These are phyloP conservation scores for Cherax quadricarinatus DNA, from an alignment of 1,140 invertebrate species.

Conservation along the genomic window DNA sequence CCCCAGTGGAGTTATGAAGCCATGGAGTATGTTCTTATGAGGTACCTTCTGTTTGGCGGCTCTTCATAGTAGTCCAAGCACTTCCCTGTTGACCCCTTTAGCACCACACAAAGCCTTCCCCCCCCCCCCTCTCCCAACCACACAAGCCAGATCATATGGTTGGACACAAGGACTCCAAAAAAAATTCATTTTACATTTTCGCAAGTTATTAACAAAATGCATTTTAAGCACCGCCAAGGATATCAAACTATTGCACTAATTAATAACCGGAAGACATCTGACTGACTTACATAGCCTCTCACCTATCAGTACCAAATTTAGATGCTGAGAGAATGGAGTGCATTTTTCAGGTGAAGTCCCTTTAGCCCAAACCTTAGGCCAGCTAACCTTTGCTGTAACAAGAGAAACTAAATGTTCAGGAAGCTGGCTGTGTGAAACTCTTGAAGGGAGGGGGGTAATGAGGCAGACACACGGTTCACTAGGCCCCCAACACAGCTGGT, in stretches of 20 bases:
- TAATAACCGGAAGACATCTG: constrained; percentile 58
- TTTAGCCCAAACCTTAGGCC: constrained; percentile 38
- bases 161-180: constrained; percentile 38
- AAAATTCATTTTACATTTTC: constrained; percentile 32
- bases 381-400: constrained; percentile 20
- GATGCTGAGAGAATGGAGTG: constrained; percentile 36
- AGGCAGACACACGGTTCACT: constrained; percentile 53
- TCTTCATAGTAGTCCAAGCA: constrained; percentile 40
- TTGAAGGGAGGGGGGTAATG: constrained; percentile 64
- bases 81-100: constrained; percentile 65
- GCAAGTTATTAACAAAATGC: constrained; percentile 37
- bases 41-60: constrained; percentile 42
- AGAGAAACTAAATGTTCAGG: constrained; percentile 42
- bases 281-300: constrained; percentile 54
- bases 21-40: constrained; percentile 50
- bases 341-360: constrained; percentile 33
- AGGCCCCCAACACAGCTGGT: constrained; percentile 65
- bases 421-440: constrained; percentile 48
- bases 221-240: constrained; percentile 45
- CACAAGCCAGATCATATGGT: constrained; percentile 33
- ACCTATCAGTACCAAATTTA: constrained; percentile 46
- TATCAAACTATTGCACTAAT: constrained; percentile 69
- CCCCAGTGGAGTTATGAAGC: constrained; percentile 36
- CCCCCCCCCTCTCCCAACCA: constrained; percentile 41
- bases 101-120: constrained; percentile 62